These are phyloP conservation scores for Bergia puertoricense DNA, from an alignment of 92 coral and sea anemone species.

Conservation along the genomic window DNA sequence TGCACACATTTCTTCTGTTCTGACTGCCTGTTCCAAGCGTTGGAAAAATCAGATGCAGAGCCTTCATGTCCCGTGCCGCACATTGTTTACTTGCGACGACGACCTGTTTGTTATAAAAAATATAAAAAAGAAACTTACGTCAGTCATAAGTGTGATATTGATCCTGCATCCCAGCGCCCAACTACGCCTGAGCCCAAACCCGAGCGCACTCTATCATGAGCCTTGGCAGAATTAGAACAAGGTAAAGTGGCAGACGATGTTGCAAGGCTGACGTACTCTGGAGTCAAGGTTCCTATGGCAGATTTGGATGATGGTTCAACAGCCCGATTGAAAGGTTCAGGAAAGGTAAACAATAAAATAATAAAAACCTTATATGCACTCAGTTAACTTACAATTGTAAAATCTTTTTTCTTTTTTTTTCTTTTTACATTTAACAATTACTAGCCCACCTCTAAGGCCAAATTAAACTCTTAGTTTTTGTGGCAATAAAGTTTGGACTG, in stretches of 20 bases:
- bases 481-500: too few relatives aligned
- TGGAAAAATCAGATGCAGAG: constrained; percentile 3
- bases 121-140: neutral
- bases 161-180: neutral
- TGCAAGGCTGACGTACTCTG: neutral
- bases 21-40: constrained; percentile 1
- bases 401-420: too few relatives aligned
- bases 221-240: neutral
- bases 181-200: constrained; percentile 3
- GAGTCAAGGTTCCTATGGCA: neutral
- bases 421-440: too few relatives aligned
- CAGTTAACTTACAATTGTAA: too few relatives aligned
- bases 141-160: neutral
- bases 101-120: neutral
- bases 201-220: neutral
- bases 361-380: too few relatives aligned
- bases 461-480: too few relatives aligned
- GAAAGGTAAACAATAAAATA: too few relatives aligned
- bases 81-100: neutral
- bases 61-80: neutral
- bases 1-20: constrained; percentile 1
- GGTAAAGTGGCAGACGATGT: neutral
- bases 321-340: too few relatives aligned
- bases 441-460: too few relatives aligned
- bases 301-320: too few relatives aligned